These are phyloP conservation scores for Triplophysa siluroides DNA, from an alignment of 2,113 vertebrate genomes.

Conservation along the genomic window DNA sequence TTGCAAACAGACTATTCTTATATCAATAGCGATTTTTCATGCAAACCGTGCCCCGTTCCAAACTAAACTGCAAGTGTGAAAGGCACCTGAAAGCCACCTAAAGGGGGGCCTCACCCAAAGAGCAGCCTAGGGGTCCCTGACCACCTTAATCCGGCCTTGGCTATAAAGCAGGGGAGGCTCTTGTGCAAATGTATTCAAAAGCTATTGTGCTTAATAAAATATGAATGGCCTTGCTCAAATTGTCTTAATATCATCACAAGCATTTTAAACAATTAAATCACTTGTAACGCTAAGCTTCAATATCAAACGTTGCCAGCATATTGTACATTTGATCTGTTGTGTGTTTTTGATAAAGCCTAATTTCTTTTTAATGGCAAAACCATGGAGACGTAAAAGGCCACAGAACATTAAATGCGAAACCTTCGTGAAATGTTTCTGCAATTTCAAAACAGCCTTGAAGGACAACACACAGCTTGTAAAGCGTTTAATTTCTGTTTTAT, in stretches of 20 bases:
- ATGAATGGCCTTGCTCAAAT: slow-evolving; percentile 15
- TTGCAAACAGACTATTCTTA: no score
- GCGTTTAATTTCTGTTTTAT: slow-evolving; percentile 71
- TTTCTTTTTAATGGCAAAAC: slow-evolving; percentile 52
- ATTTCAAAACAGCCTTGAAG: slow-evolving; percentile 57
- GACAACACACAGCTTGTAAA: slow-evolving; percentile 67
- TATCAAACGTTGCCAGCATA: slow-evolving; percentile 1
- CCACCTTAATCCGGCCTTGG: no score
- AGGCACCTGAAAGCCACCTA: no score
- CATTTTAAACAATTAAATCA: slow-evolving; percentile 19
- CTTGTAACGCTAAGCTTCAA: slow-evolving; percentile 24
- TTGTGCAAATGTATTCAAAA: slow-evolving; percentile 6
- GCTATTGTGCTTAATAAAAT: slow-evolving; percentile 14
- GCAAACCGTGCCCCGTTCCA: no score
- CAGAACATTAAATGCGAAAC: slow-evolving; percentile 50
- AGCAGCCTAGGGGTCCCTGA: no score
- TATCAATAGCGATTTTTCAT: no score
- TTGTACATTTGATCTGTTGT: slow-evolving; percentile 1
- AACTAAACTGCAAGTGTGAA: no score
- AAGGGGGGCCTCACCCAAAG: no score
- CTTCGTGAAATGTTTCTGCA: slow-evolving; percentile 46
- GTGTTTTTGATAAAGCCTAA: slow-evolving; percentile 15
- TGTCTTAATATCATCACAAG: slow-evolving; percentile 27
- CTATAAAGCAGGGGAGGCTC: neutral
- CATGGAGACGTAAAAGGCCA: slow-evolving; percentile 41